Evolutionary conservation across 2,113 vertebrate species (phyloP), one percentile per base, ranked within the genome.

Genomic region (Nesogale talazaci): DNA sequence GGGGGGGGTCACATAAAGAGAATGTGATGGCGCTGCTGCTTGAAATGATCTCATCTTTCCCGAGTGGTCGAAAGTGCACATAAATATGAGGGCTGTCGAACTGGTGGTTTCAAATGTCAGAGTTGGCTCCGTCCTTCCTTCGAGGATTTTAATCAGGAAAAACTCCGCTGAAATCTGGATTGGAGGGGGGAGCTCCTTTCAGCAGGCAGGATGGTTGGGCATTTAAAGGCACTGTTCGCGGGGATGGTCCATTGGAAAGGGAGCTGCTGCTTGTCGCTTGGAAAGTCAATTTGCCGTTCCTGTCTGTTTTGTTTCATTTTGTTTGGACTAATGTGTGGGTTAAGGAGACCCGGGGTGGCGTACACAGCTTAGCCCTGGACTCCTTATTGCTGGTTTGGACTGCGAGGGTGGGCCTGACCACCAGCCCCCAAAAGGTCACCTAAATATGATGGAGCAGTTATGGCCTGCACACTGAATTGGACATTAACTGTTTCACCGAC

Each of bases 11-110:
- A 95, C 52, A 90, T 87, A 90, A 80, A 89, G 81, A 95, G 84
- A 46, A 93, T 52, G 91, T 52, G 91, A 93, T 92, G 94, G 94
- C 92, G 88, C 94, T 92, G 94, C 96, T 82, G 92, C 89, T 86
- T 75, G 86, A 46, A 89, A 91, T 96, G 96, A 97, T 89, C 96
- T 97, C 97, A 95, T 97, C 94, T 90, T 94, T 94, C 96, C 96
- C 94, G 83, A 95, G 95, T 97, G 91, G 87, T 94, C 95, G 92
- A 22, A 95, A 96, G 94, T 95, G 88, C 61, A 95, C 86, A 72
- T 46, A 95, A 95, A 95, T 90, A 94, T 80, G 82, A 96, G 94
- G 59, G 88, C 57, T 95, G 78, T 92, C 1, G 86, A 84, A 94
- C 77, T 67, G 72, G 84, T 89, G 81, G 88, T 82, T 95, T 95